A percentile compares a stretch with the other conserved stretches of the same genome.
These are phyloP conservation scores for Dermolepida albohirtum DNA, from an alignment of 2,888 invertebrate species.

Conservation along the genomic window DNA sequence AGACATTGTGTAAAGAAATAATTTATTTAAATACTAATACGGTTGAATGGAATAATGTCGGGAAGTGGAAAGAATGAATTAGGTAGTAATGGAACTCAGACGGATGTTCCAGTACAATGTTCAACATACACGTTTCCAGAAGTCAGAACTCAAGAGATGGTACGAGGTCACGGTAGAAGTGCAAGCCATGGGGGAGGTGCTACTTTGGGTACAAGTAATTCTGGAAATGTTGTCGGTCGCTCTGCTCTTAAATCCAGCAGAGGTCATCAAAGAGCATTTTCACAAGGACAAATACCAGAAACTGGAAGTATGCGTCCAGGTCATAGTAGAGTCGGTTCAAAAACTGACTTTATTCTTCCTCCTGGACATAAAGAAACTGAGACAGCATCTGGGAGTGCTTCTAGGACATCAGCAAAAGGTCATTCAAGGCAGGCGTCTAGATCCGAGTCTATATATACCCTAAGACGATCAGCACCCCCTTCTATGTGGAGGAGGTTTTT, in stretches of 20 bases:
- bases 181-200: conserved; percentile 86
- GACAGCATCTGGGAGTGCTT: conserved; percentile 54
- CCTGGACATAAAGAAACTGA: conserved; percentile 83
- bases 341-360: conserved; percentile 90
- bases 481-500: conserved; percentile 79
- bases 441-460: conserved; percentile 90
- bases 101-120: conserved; percentile 53
- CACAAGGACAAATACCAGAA: conserved; percentile 87
- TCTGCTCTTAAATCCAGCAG: conserved; percentile 77
- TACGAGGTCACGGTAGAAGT: conserved; percentile 79
- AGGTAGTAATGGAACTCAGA: conserved; percentile 48
- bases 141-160: conserved; percentile 54
- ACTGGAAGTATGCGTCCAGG: conserved; percentile 68
- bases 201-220: conserved; percentile 65
- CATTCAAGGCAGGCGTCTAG: conserved; percentile 91
- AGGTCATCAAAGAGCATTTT: conserved; percentile 86
- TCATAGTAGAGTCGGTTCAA: conserved; percentile 85
- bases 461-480: conserved; percentile 79
- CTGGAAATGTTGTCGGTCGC: conserved; percentile 66
- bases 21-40: conserved; percentile 5
- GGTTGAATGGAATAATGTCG: conserved; percentile 40
- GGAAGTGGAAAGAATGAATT: conserved; percentile 42
- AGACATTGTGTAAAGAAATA: conserved; percentile 28
- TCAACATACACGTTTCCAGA: conserved; percentile 65
- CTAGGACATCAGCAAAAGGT: conserved; percentile 70